A percentile compares a stretch with the other conserved stretches of the same genome.
Evolutionary conservation across 2,888 invertebrate genomes (phyloP).

Genomic region (Cerceris ruficornis): DNA sequence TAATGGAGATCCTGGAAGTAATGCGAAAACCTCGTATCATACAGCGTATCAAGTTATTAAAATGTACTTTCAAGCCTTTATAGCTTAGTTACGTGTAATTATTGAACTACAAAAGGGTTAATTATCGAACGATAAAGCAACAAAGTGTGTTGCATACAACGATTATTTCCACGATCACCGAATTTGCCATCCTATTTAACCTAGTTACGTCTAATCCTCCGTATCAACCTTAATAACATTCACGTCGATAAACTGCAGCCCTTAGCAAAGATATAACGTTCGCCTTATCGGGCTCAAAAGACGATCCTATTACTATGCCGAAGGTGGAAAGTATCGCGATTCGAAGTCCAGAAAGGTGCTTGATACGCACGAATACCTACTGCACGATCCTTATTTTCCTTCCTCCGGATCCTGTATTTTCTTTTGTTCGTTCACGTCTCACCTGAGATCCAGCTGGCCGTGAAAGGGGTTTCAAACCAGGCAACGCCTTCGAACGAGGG

Average conservation of each 20-base stretch:
- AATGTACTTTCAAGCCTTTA: too few species aligned
- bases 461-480: slow-evolving; percentile 48
- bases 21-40: too few species aligned
- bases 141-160: slow-evolving; percentile 30
- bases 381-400: slow-evolving; percentile 60
- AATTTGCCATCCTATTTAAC: slow-evolving; percentile 16
- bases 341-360: slow-evolving; percentile 48
- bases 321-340: slow-evolving; percentile 35
- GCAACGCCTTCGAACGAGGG: slow-evolving; percentile 56
- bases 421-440: slow-evolving; percentile 62
- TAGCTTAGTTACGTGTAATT: slow-evolving; percentile 7
- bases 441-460: slow-evolving; percentile 64
- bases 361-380: slow-evolving; percentile 56
- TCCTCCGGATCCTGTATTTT: slow-evolving; percentile 50
- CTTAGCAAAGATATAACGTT: background rate
- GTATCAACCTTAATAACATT: background rate
- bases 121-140: slow-evolving; percentile 40
- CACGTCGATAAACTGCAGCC: too few species aligned
- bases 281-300: background rate
- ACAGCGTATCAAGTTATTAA: too few species aligned
- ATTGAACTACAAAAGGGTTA: slow-evolving; percentile 37
- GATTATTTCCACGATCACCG: slow-evolving; percentile 14
- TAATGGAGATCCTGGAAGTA: too few species aligned
- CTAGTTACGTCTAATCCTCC: background rate
- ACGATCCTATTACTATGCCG: background rate